Percentiles rank a stretch among this genome's conserved stretches.
phyloP scores from a whole-genome alignment of 2,113 vertebrate species.

The Vulpes lagopus region DNA sequence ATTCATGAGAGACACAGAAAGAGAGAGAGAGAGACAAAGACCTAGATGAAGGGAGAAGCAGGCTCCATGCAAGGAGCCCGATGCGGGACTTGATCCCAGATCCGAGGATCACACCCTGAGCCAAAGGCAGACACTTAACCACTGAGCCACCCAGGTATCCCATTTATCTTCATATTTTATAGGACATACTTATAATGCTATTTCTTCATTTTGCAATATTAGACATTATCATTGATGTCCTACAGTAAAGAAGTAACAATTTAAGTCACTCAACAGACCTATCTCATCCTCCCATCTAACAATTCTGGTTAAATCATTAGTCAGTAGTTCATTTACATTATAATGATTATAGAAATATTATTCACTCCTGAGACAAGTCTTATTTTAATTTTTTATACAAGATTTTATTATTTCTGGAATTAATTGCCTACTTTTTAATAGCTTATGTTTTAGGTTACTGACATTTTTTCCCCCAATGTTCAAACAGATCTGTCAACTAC shows the following conservation, averaged over 20 bases:
- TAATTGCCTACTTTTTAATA: background rate
- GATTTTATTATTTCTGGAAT: constrained; percentile 45
- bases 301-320: constrained; percentile 4
- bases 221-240: background rate
- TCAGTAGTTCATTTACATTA: background rate
- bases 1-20: too few relatives aligned
- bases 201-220: constrained; percentile 44
- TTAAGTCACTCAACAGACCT: background rate
- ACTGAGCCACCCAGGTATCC: too few relatives aligned
- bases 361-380: background rate
- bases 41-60: too few relatives aligned
- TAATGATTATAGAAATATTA: background rate
- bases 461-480: background rate
- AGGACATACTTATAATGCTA: background rate
- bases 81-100: too few relatives aligned
- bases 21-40: too few relatives aligned
- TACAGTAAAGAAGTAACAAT: background rate
- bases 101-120: too few relatives aligned
- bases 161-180: background rate
- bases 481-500: constrained; percentile 17
- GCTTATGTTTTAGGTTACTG: constrained; percentile 46
- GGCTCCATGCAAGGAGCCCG: too few relatives aligned
- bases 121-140: too few relatives aligned
- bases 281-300: background rate
- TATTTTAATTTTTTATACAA: constrained; percentile 35